These are phyloP conservation scores for Drosophila pachea DNA, from an alignment of 1,140 invertebrate species.

Conservation along the genomic window DNA sequence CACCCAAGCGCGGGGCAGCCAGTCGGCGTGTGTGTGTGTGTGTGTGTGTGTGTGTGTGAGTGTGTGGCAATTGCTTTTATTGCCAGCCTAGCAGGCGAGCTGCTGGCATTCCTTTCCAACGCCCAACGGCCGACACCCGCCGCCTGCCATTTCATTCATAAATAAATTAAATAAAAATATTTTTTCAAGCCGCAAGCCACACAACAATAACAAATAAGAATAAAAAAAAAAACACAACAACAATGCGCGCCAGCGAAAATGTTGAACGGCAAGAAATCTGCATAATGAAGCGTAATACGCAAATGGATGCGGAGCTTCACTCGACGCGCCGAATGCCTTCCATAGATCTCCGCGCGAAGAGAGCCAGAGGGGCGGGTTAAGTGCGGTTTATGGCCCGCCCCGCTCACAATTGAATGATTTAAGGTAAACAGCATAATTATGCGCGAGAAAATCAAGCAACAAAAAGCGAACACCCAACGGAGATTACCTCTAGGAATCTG, in stretches of 20 bases:
- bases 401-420: constrained; percentile 44
- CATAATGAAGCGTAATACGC: constrained; percentile 76
- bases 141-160: constrained; percentile 62
- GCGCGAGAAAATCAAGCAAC: neutral
- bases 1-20: constrained; percentile 37
- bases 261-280: constrained; percentile 65
- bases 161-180: constrained; percentile 78
- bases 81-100: constrained; percentile 46
- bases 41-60: constrained; percentile 31
- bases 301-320: constrained; percentile 63
- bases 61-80: constrained; percentile 56
- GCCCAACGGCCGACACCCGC: constrained; percentile 3
- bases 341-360: neutral
- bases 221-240: constrained; percentile 13
- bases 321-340: neutral
- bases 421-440: constrained; percentile 47
- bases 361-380: constrained; percentile 10
- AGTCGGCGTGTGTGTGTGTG: constrained; percentile 28
- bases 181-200: constrained; percentile 76
- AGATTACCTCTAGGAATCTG: too few species aligned
- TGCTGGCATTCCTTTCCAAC: constrained; percentile 1
- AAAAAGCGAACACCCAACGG: neutral
- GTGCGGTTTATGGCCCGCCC: constrained; percentile 36
- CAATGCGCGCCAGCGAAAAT: constrained; percentile 23
- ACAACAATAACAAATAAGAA: constrained; percentile 73